phyloP scores from a whole-genome alignment of 2,113 vertebrate genomes.

The Phyllopteryx taeniolatus region DNA sequence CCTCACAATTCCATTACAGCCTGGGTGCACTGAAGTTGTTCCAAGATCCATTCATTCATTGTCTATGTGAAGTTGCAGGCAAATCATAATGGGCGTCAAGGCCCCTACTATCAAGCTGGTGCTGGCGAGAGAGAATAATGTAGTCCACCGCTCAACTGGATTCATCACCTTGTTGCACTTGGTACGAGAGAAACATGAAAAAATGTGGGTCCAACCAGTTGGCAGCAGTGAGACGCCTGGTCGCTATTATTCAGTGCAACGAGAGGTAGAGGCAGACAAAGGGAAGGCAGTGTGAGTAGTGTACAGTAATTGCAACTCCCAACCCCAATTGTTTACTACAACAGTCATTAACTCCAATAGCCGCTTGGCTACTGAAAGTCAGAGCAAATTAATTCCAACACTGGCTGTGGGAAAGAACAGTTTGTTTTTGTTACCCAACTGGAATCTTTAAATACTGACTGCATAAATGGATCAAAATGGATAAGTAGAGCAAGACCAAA shows the following conservation, averaged over 20 bases:
- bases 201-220: constrained; percentile 73
- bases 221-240: constrained; percentile 66
- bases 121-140: constrained; percentile 68
- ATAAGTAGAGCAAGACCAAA: neutral
- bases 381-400: constrained; percentile 75
- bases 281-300: constrained; percentile 57
- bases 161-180: constrained; percentile 71
- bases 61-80: constrained; percentile 75
- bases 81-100: constrained; percentile 76
- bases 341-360: constrained; percentile 81
- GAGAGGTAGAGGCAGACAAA: constrained; percentile 60
- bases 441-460: constrained; percentile 24
- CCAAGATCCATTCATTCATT: constrained; percentile 77
- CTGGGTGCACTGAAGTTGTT: constrained; percentile 65
- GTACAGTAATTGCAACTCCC: constrained; percentile 71
- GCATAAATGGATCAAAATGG: neutral
- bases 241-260: constrained; percentile 70
- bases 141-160: constrained; percentile 70
- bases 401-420: constrained; percentile 61
- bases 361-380: constrained; percentile 74
- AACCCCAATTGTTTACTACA: constrained; percentile 77
- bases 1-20: constrained; percentile 71
- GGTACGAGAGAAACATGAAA: constrained; percentile 74
- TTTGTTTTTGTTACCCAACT: constrained; percentile 15
- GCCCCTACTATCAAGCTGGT: constrained; percentile 60